A percentile compares a stretch with the other conserved stretches of the same genome.
Conservation (phyloP, 2,888 invertebrate species). For the Heteropelma amictum region DNA sequence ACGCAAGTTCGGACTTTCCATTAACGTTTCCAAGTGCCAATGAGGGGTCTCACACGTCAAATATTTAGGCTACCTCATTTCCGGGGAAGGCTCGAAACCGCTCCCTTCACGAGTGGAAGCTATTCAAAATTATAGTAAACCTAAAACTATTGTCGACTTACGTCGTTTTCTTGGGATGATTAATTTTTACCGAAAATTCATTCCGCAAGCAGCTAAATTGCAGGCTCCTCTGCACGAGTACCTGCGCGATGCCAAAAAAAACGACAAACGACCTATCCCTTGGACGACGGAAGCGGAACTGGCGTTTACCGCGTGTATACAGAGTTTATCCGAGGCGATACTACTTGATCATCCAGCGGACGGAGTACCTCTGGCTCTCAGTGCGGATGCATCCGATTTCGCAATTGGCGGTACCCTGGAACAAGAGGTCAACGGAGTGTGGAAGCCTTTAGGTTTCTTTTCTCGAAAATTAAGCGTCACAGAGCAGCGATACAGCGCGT, state of each 20-base stretch:
- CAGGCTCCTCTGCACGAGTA: constrained; percentile 70
- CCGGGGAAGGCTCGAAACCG: background rate
- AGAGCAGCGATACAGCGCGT: constrained; percentile 19
- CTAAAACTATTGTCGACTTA: too few species aligned
- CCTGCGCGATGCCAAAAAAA: background rate
- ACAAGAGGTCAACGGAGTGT: background rate
- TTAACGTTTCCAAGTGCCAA: constrained; percentile 36
- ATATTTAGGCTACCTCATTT: constrained; percentile 48
- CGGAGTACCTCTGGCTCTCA: background rate
- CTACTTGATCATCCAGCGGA: background rate
- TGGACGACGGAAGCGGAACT: background rate
- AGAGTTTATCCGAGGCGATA: background rate
- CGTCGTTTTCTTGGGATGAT: constrained; percentile 72
- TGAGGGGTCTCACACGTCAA: constrained; percentile 1
- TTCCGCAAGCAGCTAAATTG: constrained; percentile 68
- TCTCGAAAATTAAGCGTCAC: constrained; percentile 19
- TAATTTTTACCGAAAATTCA: constrained; percentile 72
- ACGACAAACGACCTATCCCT: background rate
- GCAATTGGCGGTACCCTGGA: constrained; percentile 20
- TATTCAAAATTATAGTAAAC: background rate
- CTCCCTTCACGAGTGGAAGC: constrained; percentile 45
- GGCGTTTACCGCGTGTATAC: background rate
- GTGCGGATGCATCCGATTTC: background rate
- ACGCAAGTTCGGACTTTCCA: background rate
- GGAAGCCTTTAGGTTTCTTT: constrained; percentile 20